Evolutionary conservation across 2,113 vertebrate genomes (phyloP), one percentile per base, ranked within the genome.

Genomic region (Aegithalos caudatus): DNA sequence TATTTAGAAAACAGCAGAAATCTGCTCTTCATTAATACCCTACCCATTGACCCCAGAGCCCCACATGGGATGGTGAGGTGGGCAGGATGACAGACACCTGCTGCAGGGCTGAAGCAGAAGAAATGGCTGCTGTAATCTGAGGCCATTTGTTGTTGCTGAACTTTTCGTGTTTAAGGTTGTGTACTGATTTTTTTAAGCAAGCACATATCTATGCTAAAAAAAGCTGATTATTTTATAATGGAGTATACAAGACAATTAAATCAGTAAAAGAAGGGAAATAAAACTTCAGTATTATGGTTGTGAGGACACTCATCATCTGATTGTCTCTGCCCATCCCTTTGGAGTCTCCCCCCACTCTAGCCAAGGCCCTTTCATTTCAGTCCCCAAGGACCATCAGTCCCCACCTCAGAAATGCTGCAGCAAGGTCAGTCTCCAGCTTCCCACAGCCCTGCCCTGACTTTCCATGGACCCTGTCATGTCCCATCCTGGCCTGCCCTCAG

Each of bases 281-380:
- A 65, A 92, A 33, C 6, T 42, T 70, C n/a, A 21, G 9, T 20
- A 28, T 48, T 5, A 6, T 2, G 22, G 8, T 25, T 7, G 12
- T 19, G 37, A 81, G 27, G 10, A 21, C 8, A 37, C 3, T 28
- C 20, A 40, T 11, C 3, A 0, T 7, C 11, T 38, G 9, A 4
- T 4, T 45, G 14, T 40, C 28, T 33, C 38, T 73, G 10, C 2
- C 23, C 14, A 73, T 8, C 5, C 5, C 15, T 42, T 23, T 45
- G 11, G 14, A 44, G 4, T 18, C 3, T 50, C 6, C 1, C 0
- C 5, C 9, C 1, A 22, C 12, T 4, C 15, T 47, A 27, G 14
- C 16, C 61, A 38, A 2, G 5, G 13, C 11, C 12, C 24, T 35
- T 2, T 33, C 33, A 24, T 21, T 35, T 40, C 35, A 37, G 29